Evolutionary conservation across 2,113 vertebrate genomes (phyloP).

Genomic region (Cochlearius cochlearius): DNA sequence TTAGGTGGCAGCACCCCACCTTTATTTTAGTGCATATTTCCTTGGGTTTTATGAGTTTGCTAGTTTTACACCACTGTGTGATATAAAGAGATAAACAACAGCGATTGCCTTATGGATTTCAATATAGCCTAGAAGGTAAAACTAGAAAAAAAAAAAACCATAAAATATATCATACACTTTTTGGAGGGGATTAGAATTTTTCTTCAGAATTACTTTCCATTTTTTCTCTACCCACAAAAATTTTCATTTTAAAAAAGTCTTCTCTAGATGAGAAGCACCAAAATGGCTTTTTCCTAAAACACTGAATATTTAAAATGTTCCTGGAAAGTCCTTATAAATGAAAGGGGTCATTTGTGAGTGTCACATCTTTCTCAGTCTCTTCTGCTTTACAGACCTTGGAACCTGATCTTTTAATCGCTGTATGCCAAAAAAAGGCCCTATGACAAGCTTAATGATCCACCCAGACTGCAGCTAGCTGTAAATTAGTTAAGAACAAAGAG

Average conservation of each 20-base stretch:
- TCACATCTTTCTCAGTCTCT: neutral
- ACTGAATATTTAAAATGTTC: neutral
- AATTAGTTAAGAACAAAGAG: neutral
- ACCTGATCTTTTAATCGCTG: neutral
- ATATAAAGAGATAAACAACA: conserved; percentile 14
- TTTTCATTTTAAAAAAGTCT: neutral
- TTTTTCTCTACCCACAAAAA: neutral
- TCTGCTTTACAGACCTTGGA: neutral
- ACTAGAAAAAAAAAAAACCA: neutral
- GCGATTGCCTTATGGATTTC: neutral
- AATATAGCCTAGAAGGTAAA: neutral
- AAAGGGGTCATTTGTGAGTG: neutral
- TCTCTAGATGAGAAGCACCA: neutral
- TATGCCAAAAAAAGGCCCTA: neutral
- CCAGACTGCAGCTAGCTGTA: neutral
- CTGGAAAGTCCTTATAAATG: neutral
- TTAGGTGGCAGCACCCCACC: conserved; percentile 17
- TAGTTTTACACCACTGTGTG: neutral
- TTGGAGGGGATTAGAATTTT: neutral
- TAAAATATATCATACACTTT: neutral
- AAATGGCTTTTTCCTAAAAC: neutral
- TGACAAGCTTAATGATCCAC: neutral
- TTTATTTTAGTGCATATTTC: conserved; percentile 14
- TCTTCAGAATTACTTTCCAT: neutral
- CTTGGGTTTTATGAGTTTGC: neutral